phyloP scores from a whole-genome alignment of 92 coral and sea anemone genomes.

The Actinostola sp. region DNA sequence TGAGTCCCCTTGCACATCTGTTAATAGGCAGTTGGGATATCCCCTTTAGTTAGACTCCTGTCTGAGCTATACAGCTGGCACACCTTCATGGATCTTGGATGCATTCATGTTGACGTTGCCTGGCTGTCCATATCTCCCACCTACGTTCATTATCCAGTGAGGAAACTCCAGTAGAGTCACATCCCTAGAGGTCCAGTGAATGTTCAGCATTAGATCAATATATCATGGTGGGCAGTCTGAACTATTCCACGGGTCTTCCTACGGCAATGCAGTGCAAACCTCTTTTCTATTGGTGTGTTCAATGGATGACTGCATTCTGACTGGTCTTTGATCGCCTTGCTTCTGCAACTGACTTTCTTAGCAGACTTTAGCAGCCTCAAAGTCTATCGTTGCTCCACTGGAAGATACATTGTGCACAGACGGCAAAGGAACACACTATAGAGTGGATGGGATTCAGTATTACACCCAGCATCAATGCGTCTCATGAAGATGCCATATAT shows the following conservation, averaged over 20 bases:
- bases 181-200: conserved; percentile 54
- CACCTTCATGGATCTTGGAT: conserved; percentile 68
- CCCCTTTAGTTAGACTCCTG: conserved; percentile 27
- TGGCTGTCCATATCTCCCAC: conserved; percentile 58
- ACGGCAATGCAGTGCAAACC: conserved; percentile 56
- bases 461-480: conserved; percentile 55
- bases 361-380: conserved; percentile 32
- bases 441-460: conserved; percentile 60
- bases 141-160: conserved; percentile 38
- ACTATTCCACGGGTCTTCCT: conserved; percentile 47
- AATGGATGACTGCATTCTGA: conserved; percentile 44
- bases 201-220: conserved; percentile 32
- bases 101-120: conserved; percentile 46
- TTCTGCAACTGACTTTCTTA: conserved; percentile 13
- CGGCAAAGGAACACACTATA: conserved; percentile 47
- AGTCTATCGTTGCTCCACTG: conserved; percentile 61
- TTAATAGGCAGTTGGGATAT: conserved; percentile 31
- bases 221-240: conserved; percentile 6
- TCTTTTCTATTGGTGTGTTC: conserved; percentile 33
- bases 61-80: conserved; percentile 60
- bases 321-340: conserved; percentile 2
- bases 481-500: conserved; percentile 69
- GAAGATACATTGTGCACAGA: conserved; percentile 56
- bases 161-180: conserved; percentile 57
- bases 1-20: conserved; percentile 62